Base-by-base conservation (phyloP, 2,888 invertebrate genomes). In the Chalcosyrphus nemorum region DNA sequence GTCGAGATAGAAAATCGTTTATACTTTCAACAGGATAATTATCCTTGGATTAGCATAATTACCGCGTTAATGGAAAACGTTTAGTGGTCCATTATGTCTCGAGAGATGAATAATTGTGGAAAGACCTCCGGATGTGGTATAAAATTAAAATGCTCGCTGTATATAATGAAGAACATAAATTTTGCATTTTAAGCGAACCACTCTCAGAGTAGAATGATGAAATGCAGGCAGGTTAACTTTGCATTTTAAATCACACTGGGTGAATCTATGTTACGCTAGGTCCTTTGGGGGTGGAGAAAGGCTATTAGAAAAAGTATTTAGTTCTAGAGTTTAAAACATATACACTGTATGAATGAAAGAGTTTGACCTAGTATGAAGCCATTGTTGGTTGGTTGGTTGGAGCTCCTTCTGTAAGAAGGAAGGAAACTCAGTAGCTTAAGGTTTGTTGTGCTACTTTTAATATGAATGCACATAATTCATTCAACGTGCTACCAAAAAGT, bases 21-120 rank as follows among this genome's bases (percentile, higher is more conserved):
- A 77, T 68, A 68, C 74, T 70, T 75, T 63, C 74, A 74, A 74
- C 84, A 74, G 74, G 74, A 84, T 78, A 84, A 84, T 84, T 78
- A 84, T 84, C 78, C 78, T 56, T 47, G 52, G 84, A 84, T 84
- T 78, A 84, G 84, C 84, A 84, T 84, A 84, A 84, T 84, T 84
- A 84, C 63, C 57, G 41, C 63, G 84, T 74, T 84, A 84, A 84
- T 84, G 84, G 84, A 80, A 80, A 84, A 65, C 78, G 84, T 84
- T 84, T 84, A 84, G 84, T 74, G 78, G 84, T 78, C 78, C 84
- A 84, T 84, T 84, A 84, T 70, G 68, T 78, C 84, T 74, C 70
- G 74, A 52, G 71, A 78, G 78, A 78, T 68, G 84, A 84, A 80
- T 78, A 72, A 77, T 72, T 72, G 71, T 72, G 66, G 35, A 45